Evolutionary conservation across 2,797 vertebrate species (phyloP).

Genomic region (Adrianichthys oophorus): DNA sequence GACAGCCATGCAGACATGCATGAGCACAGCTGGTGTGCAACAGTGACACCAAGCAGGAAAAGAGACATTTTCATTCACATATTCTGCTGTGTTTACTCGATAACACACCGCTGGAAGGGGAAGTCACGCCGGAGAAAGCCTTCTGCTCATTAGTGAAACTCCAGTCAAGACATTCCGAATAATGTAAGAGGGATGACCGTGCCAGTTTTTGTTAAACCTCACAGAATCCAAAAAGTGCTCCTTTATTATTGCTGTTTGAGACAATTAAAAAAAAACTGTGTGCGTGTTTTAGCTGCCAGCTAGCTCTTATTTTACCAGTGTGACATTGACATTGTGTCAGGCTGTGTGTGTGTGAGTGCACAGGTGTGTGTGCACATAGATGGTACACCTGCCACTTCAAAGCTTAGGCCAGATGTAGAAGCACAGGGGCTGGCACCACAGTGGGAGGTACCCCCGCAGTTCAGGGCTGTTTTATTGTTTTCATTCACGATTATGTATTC

Average conservation of each 20-base stretch:
- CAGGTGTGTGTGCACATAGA: conserved; percentile 33
- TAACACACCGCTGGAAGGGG: conserved; percentile 16
- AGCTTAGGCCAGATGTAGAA: conserved; percentile 59
- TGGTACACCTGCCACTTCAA: conserved; percentile 72
- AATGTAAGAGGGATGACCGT: conserved; percentile 32
- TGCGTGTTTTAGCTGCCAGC: conserved; percentile 42
- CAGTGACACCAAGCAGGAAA: conserved; percentile 14
- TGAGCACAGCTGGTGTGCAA: conserved; percentile 7
- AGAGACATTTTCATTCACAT: conserved; percentile 18
- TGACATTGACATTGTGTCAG: conserved; percentile 7
- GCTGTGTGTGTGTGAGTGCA: conserved; percentile 17
- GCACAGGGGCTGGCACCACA: conserved; percentile 46
- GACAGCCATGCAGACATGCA: background rate
- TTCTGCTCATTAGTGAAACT: conserved; percentile 31
- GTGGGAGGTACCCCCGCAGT: conserved; percentile 54
- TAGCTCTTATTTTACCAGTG: conserved; percentile 32
- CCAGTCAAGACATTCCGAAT: conserved; percentile 35
- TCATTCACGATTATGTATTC: conserved; percentile 53
- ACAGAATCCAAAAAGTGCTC: conserved; percentile 34
- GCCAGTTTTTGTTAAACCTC: conserved; percentile 43
- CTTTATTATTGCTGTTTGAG: conserved; percentile 50
- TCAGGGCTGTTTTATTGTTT: conserved; percentile 48
- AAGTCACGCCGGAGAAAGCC: conserved; percentile 34
- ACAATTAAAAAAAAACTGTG: conserved; percentile 47
- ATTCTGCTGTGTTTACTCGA: conserved; percentile 3